Evolutionary conservation across 2,888 invertebrate genomes (phyloP), one percentile per base, ranked within the genome.

Genomic region (Tenthredo scrophulariae): DNA sequence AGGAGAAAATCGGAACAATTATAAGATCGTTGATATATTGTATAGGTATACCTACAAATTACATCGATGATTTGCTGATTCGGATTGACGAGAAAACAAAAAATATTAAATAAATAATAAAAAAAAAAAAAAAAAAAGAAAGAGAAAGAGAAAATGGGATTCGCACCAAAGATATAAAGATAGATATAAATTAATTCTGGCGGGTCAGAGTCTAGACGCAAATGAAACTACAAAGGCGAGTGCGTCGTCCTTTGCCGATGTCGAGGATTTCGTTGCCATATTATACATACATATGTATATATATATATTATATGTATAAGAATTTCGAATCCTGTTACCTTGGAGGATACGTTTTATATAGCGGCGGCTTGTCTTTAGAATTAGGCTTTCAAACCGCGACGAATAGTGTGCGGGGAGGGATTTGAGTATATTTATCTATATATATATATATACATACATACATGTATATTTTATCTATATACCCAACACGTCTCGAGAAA

Each of bases 151-250:
- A n/a, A n/a, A n/a, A 50, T 5, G 18, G 18, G 18, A 50, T 50
- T 50, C 5, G 18, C 18, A 50, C 50, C 6, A 54, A 54, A 54
- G 54, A 54, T n/a, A 50, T n/a, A n/a, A 50, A 50, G 18, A 50
- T 46, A 54, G 54, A 54, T 0, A 54, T 54, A n/a, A 54, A 54
- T n/a, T 54, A 54, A 54, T 54, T 54, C n/a, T n/a, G n/a, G 7
- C 33, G 18, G 67, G 67, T 67, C 67, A 18, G 26, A 67, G 67
- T 67, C 67, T 67, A 67, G 67, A 67, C 67, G 67, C 33, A 26
- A 33, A 15, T 67, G 67, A 26, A 67, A 29, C 62, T 22, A 62
- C 62, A 62, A 62, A 72, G 70, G 70, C 70, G 70, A 37, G 70
- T 33, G 40, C 40, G 22, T 33, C 40, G 70, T 40, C n/a, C 70